Base-by-base conservation (phyloP, 2,797 vertebrate genomes). In the Melanotaenia maccullochi region DNA sequence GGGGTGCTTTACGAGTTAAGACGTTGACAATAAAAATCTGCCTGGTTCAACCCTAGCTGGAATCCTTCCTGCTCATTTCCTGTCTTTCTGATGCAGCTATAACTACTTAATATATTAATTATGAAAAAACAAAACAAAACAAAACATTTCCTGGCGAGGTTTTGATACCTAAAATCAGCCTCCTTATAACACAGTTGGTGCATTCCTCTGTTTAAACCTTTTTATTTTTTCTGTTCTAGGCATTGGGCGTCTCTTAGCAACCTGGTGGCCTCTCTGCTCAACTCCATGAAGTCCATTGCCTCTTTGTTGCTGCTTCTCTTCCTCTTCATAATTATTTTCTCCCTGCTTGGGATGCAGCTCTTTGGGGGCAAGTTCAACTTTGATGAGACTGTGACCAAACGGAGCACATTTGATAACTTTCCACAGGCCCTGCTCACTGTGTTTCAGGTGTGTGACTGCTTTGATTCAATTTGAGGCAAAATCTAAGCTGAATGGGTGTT, bases 261-360 rank as follows among this genome's bases (percentile, higher is more conserved):
- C 79, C 76, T 95, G 83, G 94, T 99, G 92, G 97, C 97, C 1
- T 99, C 98, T 70, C 92, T 99, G 91, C 91, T 99, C 82, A 99
- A 99, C 95, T 99, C 98, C 89, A 98, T 99, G 97, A 98, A 98
- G 95, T 99, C 98, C 87, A 99, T 99, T 51, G 98, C 98, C 74
- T 99, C 98, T 25, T 94, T 99, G 85, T 85, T 99, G 93, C 94
- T 99, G 78, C 95, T 99, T 87, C 97, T 99, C 87, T 99, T 99
- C 93, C 97, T 99, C 92, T 99, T 99, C 96, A 99, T 99, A 90
- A 99, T 99, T 89, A 99, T 99, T 92, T 99, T 99, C 93, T 98
- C 97, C 69, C 91, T 99, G 91, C 96, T 99, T 30, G 98, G 98
- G 88, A 99, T 99, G 97, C 97, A 99, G 92, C 96, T 99, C 58